A percentile compares a stretch with the other conserved stretches of the same genome.
phyloP scores from a whole-genome alignment of 2,888 invertebrate genomes.

The Phrixothrix hirtus region DNA sequence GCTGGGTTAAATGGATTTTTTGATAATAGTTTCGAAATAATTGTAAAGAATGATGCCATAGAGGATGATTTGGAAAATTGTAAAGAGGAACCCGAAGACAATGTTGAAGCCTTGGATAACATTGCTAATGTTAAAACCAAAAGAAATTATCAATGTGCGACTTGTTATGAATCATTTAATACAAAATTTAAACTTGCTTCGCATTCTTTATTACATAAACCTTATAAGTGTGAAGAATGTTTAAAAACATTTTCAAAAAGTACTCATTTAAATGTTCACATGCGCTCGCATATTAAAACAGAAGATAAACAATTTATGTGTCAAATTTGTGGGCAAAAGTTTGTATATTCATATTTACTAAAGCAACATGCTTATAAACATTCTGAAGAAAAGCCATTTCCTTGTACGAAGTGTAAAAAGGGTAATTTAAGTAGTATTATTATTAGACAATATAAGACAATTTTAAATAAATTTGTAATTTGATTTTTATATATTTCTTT shows the following conservation, averaged over 20 bases:
- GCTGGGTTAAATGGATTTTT: too few species aligned
- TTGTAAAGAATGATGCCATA: not conserved
- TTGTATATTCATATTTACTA: conserved; percentile 44
- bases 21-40: too few species aligned
- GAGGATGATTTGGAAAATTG: not conserved
- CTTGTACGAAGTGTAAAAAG: conserved; percentile 47
- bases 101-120: not conserved
- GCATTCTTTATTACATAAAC: conserved; percentile 21
- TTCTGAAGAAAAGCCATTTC: conserved; percentile 46
- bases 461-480: too few species aligned
- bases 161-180: conserved; percentile 27
- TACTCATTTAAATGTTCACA: conserved; percentile 32
- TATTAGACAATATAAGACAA: too few species aligned
- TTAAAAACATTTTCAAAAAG: conserved; percentile 31
- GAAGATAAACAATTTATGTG: conserved; percentile 35
- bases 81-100: not conserved
- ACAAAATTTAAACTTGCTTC: conserved; percentile 14
- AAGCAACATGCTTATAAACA: conserved; percentile 49
- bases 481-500: too few species aligned
- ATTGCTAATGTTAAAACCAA: not conserved
- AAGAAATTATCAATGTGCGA: conserved; percentile 17
- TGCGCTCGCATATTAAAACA: conserved; percentile 28
- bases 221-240: conserved; percentile 36
- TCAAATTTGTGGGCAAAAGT: conserved; percentile 42
- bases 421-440: conserved; percentile 33